Evolutionary conservation across 2,888 invertebrate species (phyloP), one percentile per base, ranked within the genome.

Genomic region (Agonopterix alstromeriana): DNA sequence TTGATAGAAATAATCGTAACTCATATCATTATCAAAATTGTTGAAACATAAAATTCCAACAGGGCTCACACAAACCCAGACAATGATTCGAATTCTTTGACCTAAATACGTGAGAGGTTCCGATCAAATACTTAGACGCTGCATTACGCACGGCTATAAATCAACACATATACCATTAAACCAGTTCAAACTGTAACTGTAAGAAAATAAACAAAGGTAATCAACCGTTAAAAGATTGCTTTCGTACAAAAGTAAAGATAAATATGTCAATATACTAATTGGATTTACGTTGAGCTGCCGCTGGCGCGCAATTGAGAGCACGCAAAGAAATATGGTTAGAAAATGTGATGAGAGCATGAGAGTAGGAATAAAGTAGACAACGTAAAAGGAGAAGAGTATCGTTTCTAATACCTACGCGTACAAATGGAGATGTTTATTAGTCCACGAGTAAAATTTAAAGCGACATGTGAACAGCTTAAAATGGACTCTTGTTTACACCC

Each of bases 181-280:
- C 53, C 49, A 46, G 49, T 47, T 48, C 45, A 49, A 52, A 53
- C 46, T 43, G 51, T 53, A 51, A 55, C 53, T 45, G 48, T 46
- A 51, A 46, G 48, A 49, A 55, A 50, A 58, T 48, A 53, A 53
- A 52, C 51, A 52, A 54, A 54, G 53, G 52, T 49, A 55, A 57
- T 55, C 54, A 56, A 50, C 52, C 10, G 48, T 49, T 52, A 49
- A 27, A 46, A 50, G 50, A 52, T 52, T 48, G 49, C 44, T 50
- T 49, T 51, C 48, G 48, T 35, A 46, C 43, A 36, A 46, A 53
- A 48, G 41, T 47, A 47, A 52, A 56, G 54, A 60, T 58, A 54
- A 57, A 56, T 56, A 54, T 49, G 53, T 60, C 55, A 52, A 57
- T 57, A 47, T 45, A 48, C 42, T 57, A 60, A 60, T 58, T 60